Evolutionary conservation across 1,140 invertebrate genomes (phyloP).

Genomic region (Rhagoletis zephyria): DNA sequence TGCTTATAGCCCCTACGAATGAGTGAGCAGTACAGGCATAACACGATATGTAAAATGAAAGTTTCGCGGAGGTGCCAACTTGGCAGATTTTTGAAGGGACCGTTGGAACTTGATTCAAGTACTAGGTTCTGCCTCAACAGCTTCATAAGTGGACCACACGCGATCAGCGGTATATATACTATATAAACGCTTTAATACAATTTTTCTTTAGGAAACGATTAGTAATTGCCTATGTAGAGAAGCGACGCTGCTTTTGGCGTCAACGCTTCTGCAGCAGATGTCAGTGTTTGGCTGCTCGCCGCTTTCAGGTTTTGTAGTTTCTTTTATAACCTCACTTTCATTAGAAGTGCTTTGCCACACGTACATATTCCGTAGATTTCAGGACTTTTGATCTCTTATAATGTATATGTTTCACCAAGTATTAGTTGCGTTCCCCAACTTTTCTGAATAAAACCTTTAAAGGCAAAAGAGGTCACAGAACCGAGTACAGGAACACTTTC

Average conservation of each 20-base stretch:
- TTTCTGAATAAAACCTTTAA: no score
- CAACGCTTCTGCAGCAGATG: background rate
- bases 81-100: constrained; percentile 65
- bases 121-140: background rate
- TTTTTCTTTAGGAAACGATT: background rate
- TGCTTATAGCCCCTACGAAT: constrained; percentile 60
- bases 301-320: background rate
- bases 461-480: no score
- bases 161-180: background rate
- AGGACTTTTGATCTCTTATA: no score
- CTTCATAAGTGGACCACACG: background rate
- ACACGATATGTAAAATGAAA: constrained; percentile 58
- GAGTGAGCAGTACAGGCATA: constrained; percentile 69
- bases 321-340: constrained; percentile 50
- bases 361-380: background rate
- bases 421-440: no score
- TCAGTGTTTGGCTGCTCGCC: background rate
- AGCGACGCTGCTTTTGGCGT: background rate
- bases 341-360: constrained; percentile 4
- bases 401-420: no score
- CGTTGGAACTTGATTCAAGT: constrained; percentile 18
- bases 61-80: constrained; percentile 66
- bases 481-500: no score
- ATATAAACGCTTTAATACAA: background rate
- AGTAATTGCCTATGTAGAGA: background rate